A percentile compares a stretch with the other conserved stretches of the same genome.
Evolutionary conservation across 2,888 invertebrate species (phyloP).

Genomic region (Anagyrus pseudococci): DNA sequence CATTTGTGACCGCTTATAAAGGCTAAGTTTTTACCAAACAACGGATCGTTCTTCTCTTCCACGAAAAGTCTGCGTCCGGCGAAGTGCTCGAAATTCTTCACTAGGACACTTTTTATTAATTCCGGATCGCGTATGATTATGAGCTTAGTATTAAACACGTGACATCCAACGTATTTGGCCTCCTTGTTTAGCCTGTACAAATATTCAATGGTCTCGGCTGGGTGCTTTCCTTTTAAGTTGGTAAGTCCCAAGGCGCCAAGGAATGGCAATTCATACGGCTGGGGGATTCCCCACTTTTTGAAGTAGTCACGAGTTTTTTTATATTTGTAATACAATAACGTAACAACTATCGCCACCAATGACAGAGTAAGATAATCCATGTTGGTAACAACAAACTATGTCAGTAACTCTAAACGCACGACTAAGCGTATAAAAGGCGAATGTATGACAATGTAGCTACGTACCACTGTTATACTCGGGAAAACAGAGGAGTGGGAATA

Average conservation of each 20-base stretch:
- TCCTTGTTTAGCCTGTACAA: slow-evolving; percentile 35
- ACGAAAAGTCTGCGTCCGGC: slow-evolving; percentile 42
- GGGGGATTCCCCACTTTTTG: not conserved
- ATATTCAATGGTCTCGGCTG: slow-evolving; percentile 3
- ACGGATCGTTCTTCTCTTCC: slow-evolving; percentile 34
- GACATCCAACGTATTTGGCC: slow-evolving; percentile 43
- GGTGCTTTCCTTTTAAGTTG: not conserved
- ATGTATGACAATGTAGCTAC: too few species aligned
- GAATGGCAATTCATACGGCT: not conserved
- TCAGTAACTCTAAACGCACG: too few species aligned
- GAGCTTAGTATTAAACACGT: slow-evolving; percentile 43
- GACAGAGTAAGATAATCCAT: too few species aligned
- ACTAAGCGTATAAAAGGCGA: too few species aligned
- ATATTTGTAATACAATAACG: too few species aligned
- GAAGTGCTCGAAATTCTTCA: slow-evolving; percentile 49
- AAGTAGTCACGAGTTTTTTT: not conserved
- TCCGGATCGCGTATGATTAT: slow-evolving; percentile 47
- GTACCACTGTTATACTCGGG: too few species aligned
- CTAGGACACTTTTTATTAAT: slow-evolving; percentile 46
- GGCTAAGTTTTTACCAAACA: slow-evolving; percentile 44
- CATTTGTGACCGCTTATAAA: slow-evolving; percentile 60
- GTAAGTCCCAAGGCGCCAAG: not conserved
- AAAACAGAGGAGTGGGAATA: too few species aligned
- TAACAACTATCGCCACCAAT: too few species aligned
- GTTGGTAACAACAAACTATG: too few species aligned